Base-by-base conservation (phyloP, 2,797 vertebrate genomes). In the Harpagifer antarcticus region DNA sequence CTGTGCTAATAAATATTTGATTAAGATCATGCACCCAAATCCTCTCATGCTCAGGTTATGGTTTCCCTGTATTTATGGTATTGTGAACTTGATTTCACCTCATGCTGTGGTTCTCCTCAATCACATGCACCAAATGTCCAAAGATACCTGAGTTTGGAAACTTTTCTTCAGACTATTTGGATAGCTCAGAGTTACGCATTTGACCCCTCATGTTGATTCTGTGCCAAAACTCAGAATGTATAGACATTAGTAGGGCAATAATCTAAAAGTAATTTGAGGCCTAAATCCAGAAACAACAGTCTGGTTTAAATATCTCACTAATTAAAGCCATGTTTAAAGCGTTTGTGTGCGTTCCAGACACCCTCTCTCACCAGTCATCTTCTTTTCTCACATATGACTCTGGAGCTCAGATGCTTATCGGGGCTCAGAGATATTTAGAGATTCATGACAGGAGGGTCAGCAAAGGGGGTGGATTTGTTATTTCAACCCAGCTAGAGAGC, bases 401-500 rank as follows among this genome's bases (percentile, higher is more conserved):
- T 63, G 44, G 69, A 84, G 73, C 78, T 78, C 57, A 84, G 88
- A 91, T 88, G 74, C 78, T 89, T 90, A 90, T 91, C 87, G 9
- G 64, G 55, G 69, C 74, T 81, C 65, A 49, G 73, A 82, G 73
- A 89, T 90, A 73, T 85, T 89, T 81, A 61, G 74, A 90, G 83
- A 74, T 82, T 72, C 69, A 68, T 80, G 83, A 81, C 68, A 63
- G 82, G 75, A 72, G 75, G 88, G 81, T 88, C 86, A 86, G 81
- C 55, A 33, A 31, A 65, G 61, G 76, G 81, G 61, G 68, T 37
- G 49, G 78, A 74, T 90, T 90, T 92, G 84, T 92, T 94, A 72
- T 92, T 92, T 79, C 84, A 89, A 82, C 86, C 88, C 86, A 87
- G 78, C 89, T 85, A 61, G 74, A 82, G 81, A 83, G 76, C 54